Conservation (phyloP, 2,888 invertebrate species). For the Plagodis dolabraria region DNA sequence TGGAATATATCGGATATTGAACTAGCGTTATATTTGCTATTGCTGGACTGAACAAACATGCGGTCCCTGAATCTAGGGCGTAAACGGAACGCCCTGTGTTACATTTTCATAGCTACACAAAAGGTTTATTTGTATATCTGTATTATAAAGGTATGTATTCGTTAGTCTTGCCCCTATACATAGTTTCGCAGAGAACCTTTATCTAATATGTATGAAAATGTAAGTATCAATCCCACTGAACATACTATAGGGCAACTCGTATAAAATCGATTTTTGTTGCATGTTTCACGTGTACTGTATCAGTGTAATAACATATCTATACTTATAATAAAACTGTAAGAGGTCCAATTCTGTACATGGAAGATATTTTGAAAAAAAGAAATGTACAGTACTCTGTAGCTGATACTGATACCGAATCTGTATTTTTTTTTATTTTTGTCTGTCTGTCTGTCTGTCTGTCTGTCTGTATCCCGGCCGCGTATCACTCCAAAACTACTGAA, state of each 20-base stretch:
- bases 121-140: no score
- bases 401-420: no score
- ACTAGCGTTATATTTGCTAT: conserved; percentile 61
- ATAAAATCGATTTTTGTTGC: conserved; percentile 25
- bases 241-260: background rate
- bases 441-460: no score
- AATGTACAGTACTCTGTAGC: no score
- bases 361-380: no score
- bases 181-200: conserved; percentile 11
- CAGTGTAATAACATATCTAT: conserved; percentile 13
- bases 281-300: conserved; percentile 17
- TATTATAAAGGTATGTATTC: no score
- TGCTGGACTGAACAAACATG: conserved; percentile 57
- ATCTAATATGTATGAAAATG: conserved; percentile 32
- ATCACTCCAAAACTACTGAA: no score
- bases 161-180: conserved; percentile 16
- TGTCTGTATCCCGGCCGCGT: no score
- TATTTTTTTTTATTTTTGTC: no score
- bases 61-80: conserved; percentile 53
- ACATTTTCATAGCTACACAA: conserved; percentile 14
- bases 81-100: conserved; percentile 10
- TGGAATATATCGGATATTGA: conserved; percentile 63
- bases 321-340: no score
- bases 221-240: no score
- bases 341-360: no score